Evolutionary conservation across 2,113 vertebrate species (phyloP).

Genomic region (Ictidomys tridecemlineatus): DNA sequence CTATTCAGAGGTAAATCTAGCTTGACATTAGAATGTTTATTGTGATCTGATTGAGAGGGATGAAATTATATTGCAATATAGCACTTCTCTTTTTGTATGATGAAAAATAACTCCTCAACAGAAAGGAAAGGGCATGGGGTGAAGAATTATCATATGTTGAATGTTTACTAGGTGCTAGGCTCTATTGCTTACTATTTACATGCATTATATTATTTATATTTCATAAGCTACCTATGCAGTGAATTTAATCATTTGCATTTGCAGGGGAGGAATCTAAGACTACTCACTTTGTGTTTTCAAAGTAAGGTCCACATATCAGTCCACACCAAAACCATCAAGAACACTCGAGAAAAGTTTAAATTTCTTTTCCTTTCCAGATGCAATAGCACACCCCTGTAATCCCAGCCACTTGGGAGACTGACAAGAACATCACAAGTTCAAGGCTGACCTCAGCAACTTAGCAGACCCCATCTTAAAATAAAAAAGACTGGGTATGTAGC

Average conservation of each 20-base stretch:
- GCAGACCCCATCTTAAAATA: too few species aligned
- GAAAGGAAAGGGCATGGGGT: neutral
- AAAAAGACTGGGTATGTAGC: too few species aligned
- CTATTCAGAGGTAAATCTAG: slow-evolving; percentile 47
- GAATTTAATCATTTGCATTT: neutral
- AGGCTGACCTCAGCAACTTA: too few species aligned
- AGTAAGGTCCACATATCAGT: neutral
- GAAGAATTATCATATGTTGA: neutral
- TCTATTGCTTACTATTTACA: slow-evolving; percentile 5
- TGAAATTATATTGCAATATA: slow-evolving; percentile 50
- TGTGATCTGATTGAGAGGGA: neutral
- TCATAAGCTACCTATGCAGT: neutral
- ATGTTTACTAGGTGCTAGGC: neutral
- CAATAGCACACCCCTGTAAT: too few species aligned
- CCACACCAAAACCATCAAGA: neutral
- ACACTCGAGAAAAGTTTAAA: neutral
- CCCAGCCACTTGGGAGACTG: too few species aligned
- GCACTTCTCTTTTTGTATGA: neutral
- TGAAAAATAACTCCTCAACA: slow-evolving; percentile 37
- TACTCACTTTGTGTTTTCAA: neutral
- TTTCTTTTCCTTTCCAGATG: neutral
- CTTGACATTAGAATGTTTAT: slow-evolving; percentile 23
- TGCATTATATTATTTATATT: neutral
- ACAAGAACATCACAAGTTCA: too few species aligned
- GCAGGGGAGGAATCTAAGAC: neutral